A percentile compares a stretch with the other conserved stretches of the same genome.
These are phyloP conservation scores for Dryas iulia DNA, from an alignment of 1,140 invertebrate genomes.

Conservation along the genomic window DNA sequence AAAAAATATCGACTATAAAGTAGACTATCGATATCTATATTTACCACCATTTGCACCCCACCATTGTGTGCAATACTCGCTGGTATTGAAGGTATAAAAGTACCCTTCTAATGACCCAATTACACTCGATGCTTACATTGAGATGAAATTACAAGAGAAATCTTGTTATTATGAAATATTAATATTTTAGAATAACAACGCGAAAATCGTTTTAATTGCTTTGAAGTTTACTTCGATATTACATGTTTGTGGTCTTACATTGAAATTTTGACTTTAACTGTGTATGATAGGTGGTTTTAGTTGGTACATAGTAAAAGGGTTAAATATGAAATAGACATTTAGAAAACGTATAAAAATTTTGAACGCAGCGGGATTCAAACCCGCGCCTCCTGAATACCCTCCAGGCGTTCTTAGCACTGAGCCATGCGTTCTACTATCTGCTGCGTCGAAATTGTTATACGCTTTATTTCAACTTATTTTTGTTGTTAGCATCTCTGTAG, in stretches of 20 bases:
- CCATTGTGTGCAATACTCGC: neutral
- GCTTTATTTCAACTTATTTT: too few relatives aligned
- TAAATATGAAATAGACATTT: neutral
- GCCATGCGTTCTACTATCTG: too few relatives aligned
- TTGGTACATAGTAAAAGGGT: too few relatives aligned
- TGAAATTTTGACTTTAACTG: too few relatives aligned
- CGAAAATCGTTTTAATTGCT: constrained; percentile 1
- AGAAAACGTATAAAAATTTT: too few relatives aligned
- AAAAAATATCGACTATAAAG: too few relatives aligned
- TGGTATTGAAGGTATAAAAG: constrained; percentile 2
- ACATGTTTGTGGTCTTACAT: neutral
- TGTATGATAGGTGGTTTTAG: too few relatives aligned
- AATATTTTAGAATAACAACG: constrained; percentile 12
- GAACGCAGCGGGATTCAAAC: too few relatives aligned
- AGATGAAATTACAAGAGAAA: neutral
- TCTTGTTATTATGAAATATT: constrained; percentile 5
- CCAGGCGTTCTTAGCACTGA: too few relatives aligned
- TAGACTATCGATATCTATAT: neutral
- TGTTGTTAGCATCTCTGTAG: too few relatives aligned
- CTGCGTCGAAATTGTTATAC: too few relatives aligned
- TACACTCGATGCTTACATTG: neutral
- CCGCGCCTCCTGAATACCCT: too few relatives aligned
- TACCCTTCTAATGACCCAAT: constrained; percentile 6
- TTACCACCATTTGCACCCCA: neutral
- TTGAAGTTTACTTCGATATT: neutral